These are phyloP conservation scores for Plestiodon gilberti DNA, from an alignment of 2,113 vertebrate species.

Conservation along the genomic window DNA sequence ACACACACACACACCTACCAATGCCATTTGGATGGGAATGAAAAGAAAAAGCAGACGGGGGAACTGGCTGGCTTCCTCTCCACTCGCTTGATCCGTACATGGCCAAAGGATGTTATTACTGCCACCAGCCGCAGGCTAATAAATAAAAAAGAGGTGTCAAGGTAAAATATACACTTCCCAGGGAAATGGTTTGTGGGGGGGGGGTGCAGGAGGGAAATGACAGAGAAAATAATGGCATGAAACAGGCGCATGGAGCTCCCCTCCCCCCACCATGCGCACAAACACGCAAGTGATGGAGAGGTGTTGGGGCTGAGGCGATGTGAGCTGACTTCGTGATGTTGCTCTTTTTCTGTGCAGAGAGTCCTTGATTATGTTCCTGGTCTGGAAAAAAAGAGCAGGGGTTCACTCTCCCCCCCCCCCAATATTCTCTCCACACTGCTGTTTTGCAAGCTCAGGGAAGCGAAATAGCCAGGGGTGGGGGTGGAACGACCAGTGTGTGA, in stretches of 20 bases:
- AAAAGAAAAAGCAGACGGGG: not conserved
- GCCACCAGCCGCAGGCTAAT: slow-evolving; percentile 35
- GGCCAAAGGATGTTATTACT: slow-evolving; percentile 30
- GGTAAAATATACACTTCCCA: slow-evolving; percentile 20
- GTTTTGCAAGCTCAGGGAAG: not conserved
- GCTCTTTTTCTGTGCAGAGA: not conserved
- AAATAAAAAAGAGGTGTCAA: slow-evolving; percentile 35
- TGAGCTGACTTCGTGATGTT: slow-evolving; percentile 14
- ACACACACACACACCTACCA: too few species aligned
- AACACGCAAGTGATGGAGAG: not conserved
- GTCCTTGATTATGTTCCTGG: not conserved
- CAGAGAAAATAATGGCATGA: slow-evolving; percentile 27
- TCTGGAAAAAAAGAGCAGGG: not conserved
- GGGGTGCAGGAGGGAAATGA: not conserved
- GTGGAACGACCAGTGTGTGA: not conserved
- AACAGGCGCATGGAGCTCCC: not conserved
- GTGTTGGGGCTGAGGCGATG: slow-evolving; percentile 6
- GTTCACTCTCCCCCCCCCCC: not conserved
- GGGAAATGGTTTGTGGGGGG: not conserved
- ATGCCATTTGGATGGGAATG: not conserved
- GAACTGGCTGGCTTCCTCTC: not conserved
- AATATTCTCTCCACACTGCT: not conserved
- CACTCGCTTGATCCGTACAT: slow-evolving; percentile 5
- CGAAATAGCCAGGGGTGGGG: not conserved
- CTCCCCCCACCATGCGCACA: not conserved